Base-by-base conservation (phyloP, 2,113 vertebrate genomes). In the Steatornis caripensis region DNA sequence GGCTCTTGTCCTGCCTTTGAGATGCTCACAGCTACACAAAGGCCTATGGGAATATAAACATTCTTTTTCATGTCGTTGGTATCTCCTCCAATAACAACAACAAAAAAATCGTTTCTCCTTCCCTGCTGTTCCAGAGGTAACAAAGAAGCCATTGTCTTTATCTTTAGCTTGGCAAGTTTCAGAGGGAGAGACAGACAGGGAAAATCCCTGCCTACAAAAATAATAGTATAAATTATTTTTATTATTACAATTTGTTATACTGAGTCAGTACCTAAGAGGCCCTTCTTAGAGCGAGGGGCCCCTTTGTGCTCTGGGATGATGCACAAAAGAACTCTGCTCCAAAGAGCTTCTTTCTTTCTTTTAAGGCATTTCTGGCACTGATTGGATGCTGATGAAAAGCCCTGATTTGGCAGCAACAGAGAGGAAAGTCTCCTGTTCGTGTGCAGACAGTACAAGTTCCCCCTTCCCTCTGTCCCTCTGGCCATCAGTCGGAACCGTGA, bases 341-440 rank as follows among this genome's bases (percentile, higher is more conserved):
- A 77, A 89, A 95, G 57, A 91, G 49, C 20, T 95, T 48, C 30
- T 93, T 95, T 86, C 75, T 91, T 86, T 92, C 80, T 84, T 96
- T 83, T 66, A 81, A 95, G 37, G 87, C 72, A 72, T 95, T 94
- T 95, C 86, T 95, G 78, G 27, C 6, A 0, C 36, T 84, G 92
- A 95, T 74, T 97, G 65, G 74, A 87, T 85, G 45, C n/a, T 92
- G 89, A 92, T 92, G 92, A 95, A 97, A 96, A 92, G 77, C 19
- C 0, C 37, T 89, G 69, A 24, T 68, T 87, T 93, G 89, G 77
- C 69, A 97, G 69, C 74, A 62, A 24, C 2, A 78, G 72, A 84
- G 69, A 84, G 29, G 41, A 82, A 91, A 91, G 23, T n/a, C 39
- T 96, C 62, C 77, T 53, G 48, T 65, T 95, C 57, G 11, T 84